Conservation (phyloP, 2,113 vertebrate species). For the Apeltes quadracus region DNA sequence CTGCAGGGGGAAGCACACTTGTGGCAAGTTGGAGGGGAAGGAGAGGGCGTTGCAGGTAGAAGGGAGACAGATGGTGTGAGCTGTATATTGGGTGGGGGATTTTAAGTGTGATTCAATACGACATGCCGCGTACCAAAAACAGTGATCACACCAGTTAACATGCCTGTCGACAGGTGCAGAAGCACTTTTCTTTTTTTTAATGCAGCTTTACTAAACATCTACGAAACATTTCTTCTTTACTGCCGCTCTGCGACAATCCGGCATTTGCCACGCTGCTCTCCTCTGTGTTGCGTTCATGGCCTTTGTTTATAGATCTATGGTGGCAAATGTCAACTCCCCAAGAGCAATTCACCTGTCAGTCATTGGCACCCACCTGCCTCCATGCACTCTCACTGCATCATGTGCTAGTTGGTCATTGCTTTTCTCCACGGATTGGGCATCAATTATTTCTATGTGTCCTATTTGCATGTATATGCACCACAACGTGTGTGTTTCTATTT, state of each 20-base stretch:
- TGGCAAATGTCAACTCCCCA: constrained; percentile 22
- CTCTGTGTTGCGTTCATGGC: constrained; percentile 24
- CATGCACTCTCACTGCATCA: constrained; percentile 7
- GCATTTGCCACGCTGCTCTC: constrained; percentile 32
- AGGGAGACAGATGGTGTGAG: constrained; percentile 57
- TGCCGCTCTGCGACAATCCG: constrained; percentile 20
- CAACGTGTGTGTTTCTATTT: background rate
- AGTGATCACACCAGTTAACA: constrained; percentile 38
- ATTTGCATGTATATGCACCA: constrained; percentile 11
- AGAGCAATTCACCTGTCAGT: constrained; percentile 41
- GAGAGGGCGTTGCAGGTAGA: constrained; percentile 56
- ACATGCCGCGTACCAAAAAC: constrained; percentile 27
- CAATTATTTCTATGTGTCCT: constrained; percentile 4
- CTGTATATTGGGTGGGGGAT: background rate
- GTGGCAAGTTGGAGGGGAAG: constrained; percentile 33
- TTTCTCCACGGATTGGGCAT: background rate
- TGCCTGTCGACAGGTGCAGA: constrained; percentile 27
- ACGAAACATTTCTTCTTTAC: constrained; percentile 1
- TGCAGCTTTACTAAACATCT: background rate
- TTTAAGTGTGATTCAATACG: constrained; percentile 37
- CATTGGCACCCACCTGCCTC: constrained; percentile 4
- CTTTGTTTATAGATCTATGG: constrained; percentile 44
- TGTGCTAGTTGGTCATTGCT: constrained; percentile 27
- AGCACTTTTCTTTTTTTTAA: constrained; percentile 29
- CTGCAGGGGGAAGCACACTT: constrained; percentile 62